Base-by-base conservation (phyloP, 2,888 invertebrate species). In the Neoascia interrupta region DNA sequence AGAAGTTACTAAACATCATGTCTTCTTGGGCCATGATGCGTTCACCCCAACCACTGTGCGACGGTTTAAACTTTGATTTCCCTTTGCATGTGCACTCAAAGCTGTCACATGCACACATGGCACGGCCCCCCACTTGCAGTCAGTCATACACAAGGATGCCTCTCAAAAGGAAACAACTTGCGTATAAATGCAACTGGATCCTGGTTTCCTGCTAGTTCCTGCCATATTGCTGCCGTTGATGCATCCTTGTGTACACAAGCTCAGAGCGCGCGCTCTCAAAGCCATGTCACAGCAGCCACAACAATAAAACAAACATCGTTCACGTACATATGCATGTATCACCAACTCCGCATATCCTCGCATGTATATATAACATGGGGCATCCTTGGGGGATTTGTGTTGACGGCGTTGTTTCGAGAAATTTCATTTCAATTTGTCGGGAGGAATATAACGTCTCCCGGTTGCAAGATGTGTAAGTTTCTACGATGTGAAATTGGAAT, bases 401-500 rank as follows among this genome's bases (percentile, higher is more conserved):
- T 54, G 68, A 68, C 41, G 68, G 41, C 53, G 68, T 69, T 69
- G 54, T 49, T 69, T 41, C 45, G 54, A 61, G 61, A 61, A 75
- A 75, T 75, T 69, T 49, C 54, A 56, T 75, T 75, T 75, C 69
- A 75, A 69, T 75, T 75, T 75, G 69, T 64, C 13, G 23, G 45
- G 18, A 16, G 23, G 23, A 34, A 43, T n/a, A n/a, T n/a, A n/a
- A n/a, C n/a, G n/a, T n/a, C n/a, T n/a, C n/a, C n/a, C n/a, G n/a
- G n/a, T 5, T n/a, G 31, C 1, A 39, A 15, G 23, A 31, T 26
- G 16, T n/a, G 19, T 37, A 54, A 16, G 51, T 18, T 34, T 21
- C 31, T 10, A n/a, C 47, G 21, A 11, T 10, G 18, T 36, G 36
- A 45, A 64, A 36, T 45, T 64, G 43, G 34, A 13, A 23, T 54